phyloP scores from a whole-genome alignment of 2,113 vertebrate genomes.

The Chaenogobius annularis region DNA sequence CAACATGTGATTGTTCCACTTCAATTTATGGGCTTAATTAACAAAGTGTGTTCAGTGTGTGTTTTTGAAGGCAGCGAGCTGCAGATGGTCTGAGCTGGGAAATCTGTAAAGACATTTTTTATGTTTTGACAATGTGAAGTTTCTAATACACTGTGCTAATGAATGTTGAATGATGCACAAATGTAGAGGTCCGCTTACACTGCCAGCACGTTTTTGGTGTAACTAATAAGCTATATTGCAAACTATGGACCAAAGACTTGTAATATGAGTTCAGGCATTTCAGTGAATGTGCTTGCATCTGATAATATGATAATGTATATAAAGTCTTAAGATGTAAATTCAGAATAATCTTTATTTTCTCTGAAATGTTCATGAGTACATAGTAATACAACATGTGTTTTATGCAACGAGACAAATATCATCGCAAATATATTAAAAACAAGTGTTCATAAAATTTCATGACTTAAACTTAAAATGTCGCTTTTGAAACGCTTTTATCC shows the following conservation, averaged over 20 bases:
- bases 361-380: slow-evolving; percentile 34
- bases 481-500: not conserved
- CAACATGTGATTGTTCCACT: slow-evolving; percentile 63
- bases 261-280: slow-evolving; percentile 30
- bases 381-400: slow-evolving; percentile 29
- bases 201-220: slow-evolving; percentile 56
- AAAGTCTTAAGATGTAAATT: slow-evolving; percentile 49
- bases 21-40: slow-evolving; percentile 36
- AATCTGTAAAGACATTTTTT: slow-evolving; percentile 41
- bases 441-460: slow-evolving; percentile 38
- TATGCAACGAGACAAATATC: slow-evolving; percentile 34
- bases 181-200: slow-evolving; percentile 73
- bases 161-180: slow-evolving; percentile 13
- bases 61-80: slow-evolving; percentile 19
- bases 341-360: slow-evolving; percentile 61
- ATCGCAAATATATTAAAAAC: slow-evolving; percentile 35
- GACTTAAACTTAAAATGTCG: not conserved
- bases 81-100: slow-evolving; percentile 37
- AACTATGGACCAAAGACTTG: slow-evolving; percentile 24
- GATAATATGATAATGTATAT: slow-evolving; percentile 45
- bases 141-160: slow-evolving; percentile 17
- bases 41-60: slow-evolving; percentile 25
- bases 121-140: slow-evolving; percentile 59
- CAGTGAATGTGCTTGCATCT: slow-evolving; percentile 28
- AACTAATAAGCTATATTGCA: slow-evolving; percentile 42